Conservation (phyloP, 2,888 invertebrate species). For the Aphidoletes aphidimyza region DNA sequence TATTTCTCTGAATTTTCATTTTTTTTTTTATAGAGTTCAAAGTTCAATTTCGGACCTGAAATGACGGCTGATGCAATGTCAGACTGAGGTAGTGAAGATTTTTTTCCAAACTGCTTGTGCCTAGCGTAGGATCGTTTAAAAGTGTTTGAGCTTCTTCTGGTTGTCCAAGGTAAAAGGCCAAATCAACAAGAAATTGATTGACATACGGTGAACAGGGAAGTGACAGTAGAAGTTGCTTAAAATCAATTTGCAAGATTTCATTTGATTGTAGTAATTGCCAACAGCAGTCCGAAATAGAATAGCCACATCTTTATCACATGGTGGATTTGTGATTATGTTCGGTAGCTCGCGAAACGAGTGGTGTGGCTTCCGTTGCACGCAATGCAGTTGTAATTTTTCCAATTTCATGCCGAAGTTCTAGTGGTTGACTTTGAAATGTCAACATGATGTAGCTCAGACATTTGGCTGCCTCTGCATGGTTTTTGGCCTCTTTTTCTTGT, state of each 20-base stretch:
- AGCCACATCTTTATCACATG: constrained; percentile 71
- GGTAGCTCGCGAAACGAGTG: constrained; percentile 64
- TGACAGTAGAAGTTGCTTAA: constrained; percentile 78
- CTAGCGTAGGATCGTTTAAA: constrained; percentile 66
- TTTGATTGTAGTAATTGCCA: constrained; percentile 85
- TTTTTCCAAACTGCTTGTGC: constrained; percentile 62
- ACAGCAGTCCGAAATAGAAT: constrained; percentile 84
- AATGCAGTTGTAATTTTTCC: neutral
- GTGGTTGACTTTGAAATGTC: constrained; percentile 67
- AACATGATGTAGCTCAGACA: too few relatives aligned
- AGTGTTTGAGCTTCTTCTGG: constrained; percentile 76
- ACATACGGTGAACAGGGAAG: constrained; percentile 69
- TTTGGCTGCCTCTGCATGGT: constrained; percentile 88
- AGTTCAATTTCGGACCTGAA: constrained; percentile 61
- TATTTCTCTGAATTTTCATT: too few relatives aligned
- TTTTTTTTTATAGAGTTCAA: neutral
- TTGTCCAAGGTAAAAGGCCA: constrained; percentile 82
- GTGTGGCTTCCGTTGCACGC: too few relatives aligned
- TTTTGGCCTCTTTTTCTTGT: constrained; percentile 84
- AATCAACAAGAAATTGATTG: constrained; percentile 69
- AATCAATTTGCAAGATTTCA: constrained; percentile 81
- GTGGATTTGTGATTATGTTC: constrained; percentile 67
- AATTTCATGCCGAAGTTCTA: neutral
- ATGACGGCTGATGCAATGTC: constrained; percentile 63
- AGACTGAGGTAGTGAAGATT: constrained; percentile 65